Evolutionary conservation across 2,888 invertebrate genomes (phyloP).

Genomic region (Melanotus villosus): DNA sequence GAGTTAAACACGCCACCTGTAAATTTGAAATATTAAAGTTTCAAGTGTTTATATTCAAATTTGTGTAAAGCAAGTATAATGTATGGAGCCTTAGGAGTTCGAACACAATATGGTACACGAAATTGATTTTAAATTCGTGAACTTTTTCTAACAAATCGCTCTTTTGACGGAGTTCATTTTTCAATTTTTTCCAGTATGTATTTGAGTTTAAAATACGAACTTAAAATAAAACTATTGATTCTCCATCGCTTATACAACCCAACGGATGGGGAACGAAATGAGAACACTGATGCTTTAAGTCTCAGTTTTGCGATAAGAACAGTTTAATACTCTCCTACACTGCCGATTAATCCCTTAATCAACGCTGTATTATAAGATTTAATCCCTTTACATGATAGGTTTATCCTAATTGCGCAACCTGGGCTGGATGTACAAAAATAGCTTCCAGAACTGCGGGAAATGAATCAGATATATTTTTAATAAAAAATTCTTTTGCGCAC

Average conservation of each 20-base stretch:
- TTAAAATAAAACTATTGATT: constrained; percentile 5
- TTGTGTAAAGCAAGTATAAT: no score
- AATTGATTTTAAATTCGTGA: no score
- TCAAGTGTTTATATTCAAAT: no score
- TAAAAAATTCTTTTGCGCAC: not conserved
- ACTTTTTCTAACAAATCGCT: no score
- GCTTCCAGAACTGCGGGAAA: not conserved
- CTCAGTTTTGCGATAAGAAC: constrained; percentile 14
- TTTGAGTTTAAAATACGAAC: no score
- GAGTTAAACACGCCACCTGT: no score
- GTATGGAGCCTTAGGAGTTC: no score
- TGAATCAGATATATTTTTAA: not conserved
- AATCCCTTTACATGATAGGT: not conserved
- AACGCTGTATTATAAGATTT: not conserved
- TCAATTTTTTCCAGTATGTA: no score
- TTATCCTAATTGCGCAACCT: not conserved
- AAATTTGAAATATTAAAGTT: no score
- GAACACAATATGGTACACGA: no score
- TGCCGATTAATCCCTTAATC: constrained; percentile 1
- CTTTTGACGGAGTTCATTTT: no score
- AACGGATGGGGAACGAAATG: constrained; percentile 3
- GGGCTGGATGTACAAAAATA: not conserved
- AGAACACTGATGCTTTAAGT: not conserved
- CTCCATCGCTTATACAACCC: not conserved
- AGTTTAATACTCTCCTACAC: not conserved